Evolutionary conservation across 2,113 vertebrate genomes (phyloP), one percentile per base, ranked within the genome.

Genomic region (Fregata magnificens): DNA sequence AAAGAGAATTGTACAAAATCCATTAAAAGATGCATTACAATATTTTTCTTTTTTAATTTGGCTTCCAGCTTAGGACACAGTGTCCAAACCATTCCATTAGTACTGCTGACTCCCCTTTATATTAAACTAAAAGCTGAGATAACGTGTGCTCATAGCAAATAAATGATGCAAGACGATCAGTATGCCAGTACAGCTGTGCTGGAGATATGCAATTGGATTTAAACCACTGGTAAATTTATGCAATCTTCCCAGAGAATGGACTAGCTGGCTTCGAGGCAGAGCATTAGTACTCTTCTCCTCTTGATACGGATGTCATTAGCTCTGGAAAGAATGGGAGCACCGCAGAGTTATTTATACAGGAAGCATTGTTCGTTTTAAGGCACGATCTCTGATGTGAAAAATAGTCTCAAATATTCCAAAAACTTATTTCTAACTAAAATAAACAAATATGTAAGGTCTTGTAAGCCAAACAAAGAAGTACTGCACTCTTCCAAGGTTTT

Each of bases 61-160:
- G 42, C 81, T 91, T 86, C n/a, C 87, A 90, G 47, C 28, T 76
- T 71, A 86, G 71, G 73, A 55, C 32, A 71, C 40, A 77, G 45
- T 67, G 49, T 91, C 88, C 71, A 91, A 81, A 80, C 32, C 25
- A 28, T 93, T 87, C 78, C 84, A 93, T 93, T 93, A 95, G 78
- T 85, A 58, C 56, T 71, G 61, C 76, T 88, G 38, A 73, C 65
- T 92, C 58, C 44, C 34, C 40, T 92, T 80, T 56, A 55, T 87
- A 73, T 80, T 91, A 81, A 86, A 67, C 79, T 90, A 92, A 94
- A 92, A 94, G 58, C 89, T 63, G n/a, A 89, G 88, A 77, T 93
- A 95, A 91, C 2, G 0, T 71, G n/a, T 70, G 29, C 70, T 81
- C 66, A 85, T 87, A 92, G 59, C 90, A 96, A 94, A 92, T 47